Evolutionary conservation across 2,113 vertebrate genomes (phyloP).

Genomic region (Dicrurus megarhynchus): DNA sequence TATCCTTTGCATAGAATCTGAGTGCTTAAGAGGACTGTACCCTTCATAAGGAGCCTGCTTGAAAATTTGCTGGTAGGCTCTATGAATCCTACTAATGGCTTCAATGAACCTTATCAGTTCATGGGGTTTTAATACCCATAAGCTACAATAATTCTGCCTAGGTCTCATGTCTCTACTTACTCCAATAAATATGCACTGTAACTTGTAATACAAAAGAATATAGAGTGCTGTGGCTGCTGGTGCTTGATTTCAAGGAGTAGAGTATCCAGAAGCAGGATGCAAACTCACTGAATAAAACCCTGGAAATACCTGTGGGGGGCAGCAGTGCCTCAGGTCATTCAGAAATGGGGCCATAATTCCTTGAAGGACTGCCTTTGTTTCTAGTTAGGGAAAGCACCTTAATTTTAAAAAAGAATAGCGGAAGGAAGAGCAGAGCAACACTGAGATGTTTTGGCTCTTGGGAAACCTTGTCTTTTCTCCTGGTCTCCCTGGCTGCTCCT

Average conservation of each 20-base stretch:
- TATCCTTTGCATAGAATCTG: background rate
- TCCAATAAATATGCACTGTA: background rate
- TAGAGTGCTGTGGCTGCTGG: background rate
- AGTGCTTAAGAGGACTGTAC: background rate
- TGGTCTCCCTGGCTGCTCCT: background rate
- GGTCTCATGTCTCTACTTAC: background rate
- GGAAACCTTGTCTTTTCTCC: background rate
- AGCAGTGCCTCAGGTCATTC: background rate
- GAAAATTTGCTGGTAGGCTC: background rate
- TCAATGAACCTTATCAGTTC: background rate
- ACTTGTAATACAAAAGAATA: background rate
- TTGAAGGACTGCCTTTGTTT: background rate
- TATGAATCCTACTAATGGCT: background rate
- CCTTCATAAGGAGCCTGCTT: background rate
- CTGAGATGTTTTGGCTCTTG: background rate
- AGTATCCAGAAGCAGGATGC: background rate
- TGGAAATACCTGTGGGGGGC: background rate
- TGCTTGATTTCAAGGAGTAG: background rate
- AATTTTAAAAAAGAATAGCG: fast-evolving
- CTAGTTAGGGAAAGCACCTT: background rate
- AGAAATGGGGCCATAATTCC: background rate
- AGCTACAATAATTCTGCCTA: background rate
- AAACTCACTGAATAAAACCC: background rate
- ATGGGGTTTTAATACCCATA: background rate
- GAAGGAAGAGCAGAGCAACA: background rate